Evolutionary conservation across 2,797 vertebrate species (phyloP).

Genomic region (Coregonus ussuriensis): DNA sequence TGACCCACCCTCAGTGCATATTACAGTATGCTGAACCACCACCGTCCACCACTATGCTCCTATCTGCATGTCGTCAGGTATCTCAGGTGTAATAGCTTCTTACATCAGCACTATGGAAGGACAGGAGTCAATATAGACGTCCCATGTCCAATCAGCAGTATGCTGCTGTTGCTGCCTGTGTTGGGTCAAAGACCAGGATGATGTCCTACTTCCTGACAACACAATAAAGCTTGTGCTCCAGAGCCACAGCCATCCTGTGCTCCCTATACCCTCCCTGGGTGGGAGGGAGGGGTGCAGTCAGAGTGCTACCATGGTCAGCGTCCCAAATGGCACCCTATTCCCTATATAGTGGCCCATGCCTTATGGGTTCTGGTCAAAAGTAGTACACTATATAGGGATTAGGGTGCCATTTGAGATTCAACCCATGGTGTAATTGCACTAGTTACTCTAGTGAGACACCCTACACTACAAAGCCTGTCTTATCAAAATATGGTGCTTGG

Average conservation of each 20-base stretch:
- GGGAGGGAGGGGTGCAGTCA: neutral
- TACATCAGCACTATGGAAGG: constrained; percentile 72
- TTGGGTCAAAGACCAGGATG: constrained; percentile 71
- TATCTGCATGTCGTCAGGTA: constrained; percentile 22
- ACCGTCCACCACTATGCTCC: constrained; percentile 12
- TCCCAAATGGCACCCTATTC: neutral
- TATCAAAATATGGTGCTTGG: constrained; percentile 70
- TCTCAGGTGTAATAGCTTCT: constrained; percentile 67
- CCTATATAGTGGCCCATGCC: neutral
- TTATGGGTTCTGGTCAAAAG: no score
- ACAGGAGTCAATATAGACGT: constrained; percentile 73
- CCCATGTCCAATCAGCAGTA: constrained; percentile 75
- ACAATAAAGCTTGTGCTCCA: constrained; percentile 58
- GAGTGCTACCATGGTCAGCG: neutral
- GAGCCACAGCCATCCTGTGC: constrained; percentile 31
- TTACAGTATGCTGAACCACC: neutral
- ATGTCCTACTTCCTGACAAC: constrained; percentile 78
- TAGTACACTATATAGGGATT: no score
- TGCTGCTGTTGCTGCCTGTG: constrained; percentile 42
- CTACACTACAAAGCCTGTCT: constrained; percentile 48
- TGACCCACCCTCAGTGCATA: neutral
- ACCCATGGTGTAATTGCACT: constrained; percentile 11
- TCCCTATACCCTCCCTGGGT: constrained; percentile 11
- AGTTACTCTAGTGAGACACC: constrained; percentile 28
- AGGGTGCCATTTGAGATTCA: no score